Evolutionary conservation across 2,797 vertebrate genomes (phyloP).

Genomic region (Cuculus canorus): DNA sequence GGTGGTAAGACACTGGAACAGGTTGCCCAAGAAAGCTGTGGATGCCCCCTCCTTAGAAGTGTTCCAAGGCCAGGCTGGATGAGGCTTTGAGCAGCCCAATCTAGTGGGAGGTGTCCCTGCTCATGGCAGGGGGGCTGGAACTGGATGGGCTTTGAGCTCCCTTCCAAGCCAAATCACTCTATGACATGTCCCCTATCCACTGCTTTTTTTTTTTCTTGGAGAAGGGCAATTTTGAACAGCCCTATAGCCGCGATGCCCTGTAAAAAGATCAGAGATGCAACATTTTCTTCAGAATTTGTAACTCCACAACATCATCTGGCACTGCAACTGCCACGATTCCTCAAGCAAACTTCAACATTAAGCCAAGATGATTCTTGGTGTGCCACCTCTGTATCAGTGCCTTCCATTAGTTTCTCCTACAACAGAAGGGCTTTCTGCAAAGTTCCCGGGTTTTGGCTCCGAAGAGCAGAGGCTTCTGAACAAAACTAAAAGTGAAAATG

Average conservation of each 20-base stretch:
- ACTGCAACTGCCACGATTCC: background rate
- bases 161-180: no score
- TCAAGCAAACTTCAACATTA: background rate
- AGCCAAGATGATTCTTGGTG: background rate
- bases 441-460: background rate
- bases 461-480: background rate
- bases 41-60: no score
- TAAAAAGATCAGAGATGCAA: background rate
- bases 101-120: no score
- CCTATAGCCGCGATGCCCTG: background rate
- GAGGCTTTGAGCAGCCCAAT: no score
- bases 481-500: background rate
- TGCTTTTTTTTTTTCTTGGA: background rate
- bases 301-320: background rate
- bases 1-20: no score
- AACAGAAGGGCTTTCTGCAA: background rate
- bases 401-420: background rate
- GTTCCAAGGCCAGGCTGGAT: no score
- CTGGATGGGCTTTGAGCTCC: no score
- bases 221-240: background rate
- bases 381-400: rapidly evolving
- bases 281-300: background rate
- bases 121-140: no score
- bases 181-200: background rate
- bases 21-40: no score